Percentiles rank a stretch among this genome's conserved stretches.
Conservation (phyloP, 2,113 vertebrate genomes). For the Gymnarchus niloticus region DNA sequence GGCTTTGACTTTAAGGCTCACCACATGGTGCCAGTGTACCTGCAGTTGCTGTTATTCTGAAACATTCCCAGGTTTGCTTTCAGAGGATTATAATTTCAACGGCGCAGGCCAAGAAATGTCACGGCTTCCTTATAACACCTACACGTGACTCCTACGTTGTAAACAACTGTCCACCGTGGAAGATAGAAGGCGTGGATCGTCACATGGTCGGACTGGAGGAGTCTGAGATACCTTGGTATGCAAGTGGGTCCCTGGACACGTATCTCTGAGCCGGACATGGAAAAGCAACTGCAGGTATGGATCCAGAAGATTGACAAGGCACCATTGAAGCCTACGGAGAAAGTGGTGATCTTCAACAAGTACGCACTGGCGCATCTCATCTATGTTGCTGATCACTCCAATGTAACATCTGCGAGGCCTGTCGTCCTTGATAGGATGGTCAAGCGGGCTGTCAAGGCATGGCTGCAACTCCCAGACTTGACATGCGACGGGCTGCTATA, state of each 20-base stretch:
- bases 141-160: not conserved
- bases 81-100: no score
- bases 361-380: not conserved
- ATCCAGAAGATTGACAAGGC: not conserved
- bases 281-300: not conserved
- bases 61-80: no score
- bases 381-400: not conserved
- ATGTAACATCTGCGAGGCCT: not conserved
- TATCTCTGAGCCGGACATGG: not conserved
- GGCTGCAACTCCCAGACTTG: not conserved
- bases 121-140: not conserved
- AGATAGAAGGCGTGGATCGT: not conserved
- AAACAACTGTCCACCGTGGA: not conserved
- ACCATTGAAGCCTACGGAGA: not conserved
- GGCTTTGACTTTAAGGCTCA: no score
- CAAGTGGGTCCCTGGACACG: not conserved
- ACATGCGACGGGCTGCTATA: not conserved
- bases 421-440: not conserved
- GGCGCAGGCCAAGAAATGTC: constrained; percentile 14
- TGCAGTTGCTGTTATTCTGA: no score
- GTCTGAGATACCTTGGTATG: not conserved
- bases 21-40: no score
- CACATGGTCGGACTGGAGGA: not conserved
- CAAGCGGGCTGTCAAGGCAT: not conserved
- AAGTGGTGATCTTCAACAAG: not conserved